Evolutionary conservation across 1,140 invertebrate species (phyloP).

Genomic region (Sinella curviseta): DNA sequence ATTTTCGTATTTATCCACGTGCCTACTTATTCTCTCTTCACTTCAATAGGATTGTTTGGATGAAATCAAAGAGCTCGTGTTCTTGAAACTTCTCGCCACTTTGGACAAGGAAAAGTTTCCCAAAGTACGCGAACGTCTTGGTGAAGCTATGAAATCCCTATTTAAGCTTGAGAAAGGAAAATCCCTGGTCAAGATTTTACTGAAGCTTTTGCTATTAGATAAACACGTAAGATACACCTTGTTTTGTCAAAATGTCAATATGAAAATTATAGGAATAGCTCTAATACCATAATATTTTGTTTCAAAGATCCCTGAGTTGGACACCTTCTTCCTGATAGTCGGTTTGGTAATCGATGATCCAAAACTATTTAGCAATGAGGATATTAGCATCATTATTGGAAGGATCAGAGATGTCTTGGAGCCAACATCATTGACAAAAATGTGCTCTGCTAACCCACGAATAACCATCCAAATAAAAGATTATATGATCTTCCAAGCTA

Average conservation of each 20-base stretch:
- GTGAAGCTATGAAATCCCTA: constrained; percentile 23
- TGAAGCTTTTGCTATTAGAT: constrained; percentile 15
- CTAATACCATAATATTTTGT: not conserved
- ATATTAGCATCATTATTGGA: not conserved
- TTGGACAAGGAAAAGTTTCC: constrained; percentile 31
- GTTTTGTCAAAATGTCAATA: not conserved
- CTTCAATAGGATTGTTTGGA: not conserved
- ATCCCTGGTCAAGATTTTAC: constrained; percentile 22
- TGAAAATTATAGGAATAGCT: not conserved
- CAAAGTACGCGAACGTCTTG: constrained; percentile 14
- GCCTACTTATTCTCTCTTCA: too few species aligned
- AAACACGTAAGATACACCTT: constrained; percentile 26
- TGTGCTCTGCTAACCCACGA: not conserved
- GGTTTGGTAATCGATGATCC: constrained; percentile 26
- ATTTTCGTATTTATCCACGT: too few species aligned
- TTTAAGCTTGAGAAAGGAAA: constrained; percentile 31
- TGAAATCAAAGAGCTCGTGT: constrained; percentile 29
- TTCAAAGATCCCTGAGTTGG: constrained; percentile 27
- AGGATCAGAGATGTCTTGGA: constrained; percentile 1
- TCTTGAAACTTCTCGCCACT: constrained; percentile 21
- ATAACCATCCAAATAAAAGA: constrained; percentile 33
- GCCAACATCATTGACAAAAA: not conserved
- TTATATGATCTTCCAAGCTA: constrained; percentile 29
- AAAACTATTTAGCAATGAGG: not conserved
- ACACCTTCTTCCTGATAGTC: constrained; percentile 32